phyloP scores from a whole-genome alignment of 2,113 vertebrate genomes.

The Sebastes schlegelii region DNA sequence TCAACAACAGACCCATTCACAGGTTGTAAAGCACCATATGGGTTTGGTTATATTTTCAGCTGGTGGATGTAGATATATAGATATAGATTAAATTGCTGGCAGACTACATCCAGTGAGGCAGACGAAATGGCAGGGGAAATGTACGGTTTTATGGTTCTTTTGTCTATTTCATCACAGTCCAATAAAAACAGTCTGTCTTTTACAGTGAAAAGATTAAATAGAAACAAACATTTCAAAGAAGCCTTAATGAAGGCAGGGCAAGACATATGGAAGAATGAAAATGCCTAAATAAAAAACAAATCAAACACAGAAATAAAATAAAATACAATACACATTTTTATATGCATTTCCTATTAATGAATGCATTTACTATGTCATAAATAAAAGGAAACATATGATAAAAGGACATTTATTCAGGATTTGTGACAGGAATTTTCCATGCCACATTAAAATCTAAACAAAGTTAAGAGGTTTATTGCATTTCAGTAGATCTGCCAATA shows the following conservation, averaged over 20 bases:
- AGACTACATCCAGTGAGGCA: too few relatives aligned
- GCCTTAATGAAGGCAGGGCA: not conserved
- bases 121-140: not conserved
- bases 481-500: too few relatives aligned
- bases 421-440: too few relatives aligned
- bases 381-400: too few relatives aligned
- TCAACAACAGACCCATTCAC: not conserved
- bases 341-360: too few relatives aligned
- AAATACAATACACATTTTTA: not conserved
- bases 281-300: not conserved
- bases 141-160: not conserved
- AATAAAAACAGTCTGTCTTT: not conserved
- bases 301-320: not conserved
- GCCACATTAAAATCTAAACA: too few relatives aligned
- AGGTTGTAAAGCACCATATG: not conserved
- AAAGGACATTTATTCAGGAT: too few relatives aligned
- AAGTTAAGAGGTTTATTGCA: too few relatives aligned
- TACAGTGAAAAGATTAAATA: not conserved
- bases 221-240: not conserved
- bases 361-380: too few relatives aligned
- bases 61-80: not conserved
- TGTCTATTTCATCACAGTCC: not conserved
- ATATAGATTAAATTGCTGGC: too few relatives aligned
- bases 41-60: not conserved
- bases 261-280: not conserved